Percentiles rank a stretch among this genome's conserved stretches.
Conservation (phyloP, 2,888 invertebrate species). For the Bombyx huttoni region DNA sequence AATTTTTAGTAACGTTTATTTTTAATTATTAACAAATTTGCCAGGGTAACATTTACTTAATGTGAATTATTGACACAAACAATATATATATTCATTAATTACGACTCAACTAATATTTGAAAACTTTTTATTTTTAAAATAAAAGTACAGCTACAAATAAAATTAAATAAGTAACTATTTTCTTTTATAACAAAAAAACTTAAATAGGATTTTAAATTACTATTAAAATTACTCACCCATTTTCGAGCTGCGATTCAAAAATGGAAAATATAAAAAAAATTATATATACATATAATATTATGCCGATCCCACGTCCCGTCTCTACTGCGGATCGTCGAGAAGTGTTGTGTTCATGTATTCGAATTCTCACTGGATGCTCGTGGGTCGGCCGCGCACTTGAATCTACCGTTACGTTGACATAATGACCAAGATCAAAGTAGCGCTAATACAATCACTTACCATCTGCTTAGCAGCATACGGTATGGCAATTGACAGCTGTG, state of each 20-base stretch:
- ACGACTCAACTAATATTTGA: no score
- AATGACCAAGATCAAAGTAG: constrained; percentile 32
- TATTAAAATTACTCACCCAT: constrained; percentile 5
- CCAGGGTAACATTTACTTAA: no score
- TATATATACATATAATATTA: not conserved
- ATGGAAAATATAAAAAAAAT: constrained; percentile 7
- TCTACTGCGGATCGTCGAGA: constrained; percentile 20
- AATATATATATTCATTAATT: no score
- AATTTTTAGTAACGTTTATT: no score
- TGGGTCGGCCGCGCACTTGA: constrained; percentile 51
- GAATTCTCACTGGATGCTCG: constrained; percentile 12
- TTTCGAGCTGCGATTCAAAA: constrained; percentile 29
- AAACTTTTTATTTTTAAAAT: no score
- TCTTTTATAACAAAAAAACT: not conserved
- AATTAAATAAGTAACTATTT: not conserved
- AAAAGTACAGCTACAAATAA: no score
- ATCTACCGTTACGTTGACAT: constrained; percentile 54
- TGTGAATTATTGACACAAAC: no score
- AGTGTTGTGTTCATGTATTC: constrained; percentile 25
- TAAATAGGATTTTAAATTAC: not conserved
- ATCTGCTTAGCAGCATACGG: not conserved
- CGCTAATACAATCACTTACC: constrained; percentile 1
- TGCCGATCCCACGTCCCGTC: constrained; percentile 17
- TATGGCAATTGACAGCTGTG: not conserved
- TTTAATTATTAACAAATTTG: no score